Conservation (phyloP, 2,113 vertebrate genomes). For the Albula glossodonta region DNA sequence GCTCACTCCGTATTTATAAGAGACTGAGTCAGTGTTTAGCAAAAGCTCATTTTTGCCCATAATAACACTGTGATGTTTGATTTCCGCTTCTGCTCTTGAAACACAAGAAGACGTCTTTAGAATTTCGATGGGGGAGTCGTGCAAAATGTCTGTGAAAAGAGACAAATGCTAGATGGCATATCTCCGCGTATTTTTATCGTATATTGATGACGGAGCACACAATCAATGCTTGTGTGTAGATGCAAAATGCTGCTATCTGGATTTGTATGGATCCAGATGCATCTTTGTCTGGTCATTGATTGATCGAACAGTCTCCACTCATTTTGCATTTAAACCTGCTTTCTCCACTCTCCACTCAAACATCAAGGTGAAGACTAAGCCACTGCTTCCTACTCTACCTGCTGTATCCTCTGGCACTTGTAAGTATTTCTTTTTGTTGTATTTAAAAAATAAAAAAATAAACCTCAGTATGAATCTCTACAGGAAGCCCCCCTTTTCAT, state of each 20-base stretch:
- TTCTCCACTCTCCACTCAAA: constrained; percentile 36
- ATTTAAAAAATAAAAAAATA: not conserved
- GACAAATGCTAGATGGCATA: constrained; percentile 44
- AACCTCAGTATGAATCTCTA: not conserved
- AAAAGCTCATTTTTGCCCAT: constrained; percentile 23
- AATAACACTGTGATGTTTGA: constrained; percentile 59
- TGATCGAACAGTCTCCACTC: constrained; percentile 62
- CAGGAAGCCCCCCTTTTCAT: not conserved
- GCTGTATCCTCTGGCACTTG: not conserved
- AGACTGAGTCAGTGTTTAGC: constrained; percentile 34
- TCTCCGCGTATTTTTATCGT: constrained; percentile 65
- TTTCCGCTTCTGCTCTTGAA: constrained; percentile 59
- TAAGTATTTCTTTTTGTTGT: not conserved
- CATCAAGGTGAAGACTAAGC: constrained; percentile 49
- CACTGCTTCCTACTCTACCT: not conserved
- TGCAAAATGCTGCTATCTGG: constrained; percentile 15
- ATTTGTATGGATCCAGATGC: constrained; percentile 76
- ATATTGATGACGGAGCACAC: constrained; percentile 70
- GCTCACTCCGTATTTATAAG: constrained; percentile 32
- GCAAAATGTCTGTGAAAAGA: constrained; percentile 48
- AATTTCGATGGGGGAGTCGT: constrained; percentile 61
- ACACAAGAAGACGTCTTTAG: constrained; percentile 60
- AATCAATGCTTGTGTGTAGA: constrained; percentile 62
- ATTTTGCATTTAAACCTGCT: constrained; percentile 38
- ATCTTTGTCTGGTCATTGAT: constrained; percentile 73